phyloP scores from a whole-genome alignment of 2,113 vertebrate species.

The Rhea pennata region DNA sequence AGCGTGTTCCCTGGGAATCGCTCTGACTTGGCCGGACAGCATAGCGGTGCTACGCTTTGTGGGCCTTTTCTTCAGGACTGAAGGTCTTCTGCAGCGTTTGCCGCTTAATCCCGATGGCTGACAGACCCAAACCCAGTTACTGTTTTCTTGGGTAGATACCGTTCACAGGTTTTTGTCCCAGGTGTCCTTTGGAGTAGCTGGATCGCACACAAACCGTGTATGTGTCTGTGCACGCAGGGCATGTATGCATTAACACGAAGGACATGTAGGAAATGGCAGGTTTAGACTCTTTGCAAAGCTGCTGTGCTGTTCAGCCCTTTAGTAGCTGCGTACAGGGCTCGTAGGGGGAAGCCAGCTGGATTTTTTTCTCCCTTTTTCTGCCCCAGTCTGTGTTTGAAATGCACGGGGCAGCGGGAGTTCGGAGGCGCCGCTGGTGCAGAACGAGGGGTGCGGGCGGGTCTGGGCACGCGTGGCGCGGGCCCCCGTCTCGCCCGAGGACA shows the following conservation, averaged over 20 bases:
- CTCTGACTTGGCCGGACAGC: background rate
- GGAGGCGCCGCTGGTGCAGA: background rate
- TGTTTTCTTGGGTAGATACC: background rate
- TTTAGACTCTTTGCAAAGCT: background rate
- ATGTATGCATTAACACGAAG: background rate
- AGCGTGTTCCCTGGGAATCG: background rate
- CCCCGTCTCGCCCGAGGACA: background rate
- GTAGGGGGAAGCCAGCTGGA: background rate
- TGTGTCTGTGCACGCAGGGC: background rate
- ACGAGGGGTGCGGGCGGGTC: background rate
- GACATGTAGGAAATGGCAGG: background rate
- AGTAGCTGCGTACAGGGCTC: background rate
- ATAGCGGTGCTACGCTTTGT: accelerated
- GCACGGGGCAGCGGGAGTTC: background rate
- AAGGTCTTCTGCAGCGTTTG: background rate
- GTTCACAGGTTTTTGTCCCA: background rate
- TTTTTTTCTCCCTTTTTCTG: accelerated
- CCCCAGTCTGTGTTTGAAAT: background rate
- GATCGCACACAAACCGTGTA: background rate
- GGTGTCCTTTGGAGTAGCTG: background rate
- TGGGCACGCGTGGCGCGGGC: background rate
- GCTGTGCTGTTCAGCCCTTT: background rate
- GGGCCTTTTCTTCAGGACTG: background rate
- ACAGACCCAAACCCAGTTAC: background rate
- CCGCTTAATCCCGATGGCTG: background rate